Evolutionary conservation across 2,888 invertebrate species (phyloP).

Genomic region (Hipparchia semele): DNA sequence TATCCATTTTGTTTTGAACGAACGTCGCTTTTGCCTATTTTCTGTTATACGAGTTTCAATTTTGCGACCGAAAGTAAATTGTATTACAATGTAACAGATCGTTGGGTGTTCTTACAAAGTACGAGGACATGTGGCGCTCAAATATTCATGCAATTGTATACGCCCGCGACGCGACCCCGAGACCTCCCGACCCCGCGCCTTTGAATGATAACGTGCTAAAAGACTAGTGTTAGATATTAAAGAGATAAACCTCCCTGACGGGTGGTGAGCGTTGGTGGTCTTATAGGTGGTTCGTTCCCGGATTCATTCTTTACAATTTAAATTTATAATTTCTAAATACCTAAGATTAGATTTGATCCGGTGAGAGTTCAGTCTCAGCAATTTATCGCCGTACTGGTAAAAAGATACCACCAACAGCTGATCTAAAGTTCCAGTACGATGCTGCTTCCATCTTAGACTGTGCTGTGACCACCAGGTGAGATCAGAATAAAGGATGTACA

Average conservation of each 20-base stretch:
- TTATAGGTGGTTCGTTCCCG: background rate
- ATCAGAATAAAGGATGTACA: background rate
- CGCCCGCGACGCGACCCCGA: background rate
- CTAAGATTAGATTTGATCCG: background rate
- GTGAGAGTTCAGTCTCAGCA: background rate
- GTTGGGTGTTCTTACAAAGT: background rate
- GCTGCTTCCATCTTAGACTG: background rate
- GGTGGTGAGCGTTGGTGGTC: too few species aligned
- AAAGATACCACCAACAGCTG: background rate
- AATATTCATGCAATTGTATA: conserved; percentile 13
- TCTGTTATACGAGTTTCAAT: background rate
- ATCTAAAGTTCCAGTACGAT: background rate
- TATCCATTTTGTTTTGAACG: background rate
- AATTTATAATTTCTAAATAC: background rate
- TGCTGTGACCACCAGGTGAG: background rate
- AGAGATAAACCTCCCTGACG: too few species aligned
- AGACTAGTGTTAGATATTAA: background rate
- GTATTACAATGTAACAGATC: conserved; percentile 7
- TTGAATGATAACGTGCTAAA: background rate
- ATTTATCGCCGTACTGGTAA: background rate
- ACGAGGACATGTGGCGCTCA: background rate
- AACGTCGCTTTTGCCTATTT: background rate
- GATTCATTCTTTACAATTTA: background rate
- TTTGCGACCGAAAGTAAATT: conserved; percentile 1
- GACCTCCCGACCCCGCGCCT: background rate